Percentiles rank a stretch among this genome's conserved stretches.
Conservation (phyloP, 1,140 invertebrate species). For the Drosophila parabipectinata region DNA sequence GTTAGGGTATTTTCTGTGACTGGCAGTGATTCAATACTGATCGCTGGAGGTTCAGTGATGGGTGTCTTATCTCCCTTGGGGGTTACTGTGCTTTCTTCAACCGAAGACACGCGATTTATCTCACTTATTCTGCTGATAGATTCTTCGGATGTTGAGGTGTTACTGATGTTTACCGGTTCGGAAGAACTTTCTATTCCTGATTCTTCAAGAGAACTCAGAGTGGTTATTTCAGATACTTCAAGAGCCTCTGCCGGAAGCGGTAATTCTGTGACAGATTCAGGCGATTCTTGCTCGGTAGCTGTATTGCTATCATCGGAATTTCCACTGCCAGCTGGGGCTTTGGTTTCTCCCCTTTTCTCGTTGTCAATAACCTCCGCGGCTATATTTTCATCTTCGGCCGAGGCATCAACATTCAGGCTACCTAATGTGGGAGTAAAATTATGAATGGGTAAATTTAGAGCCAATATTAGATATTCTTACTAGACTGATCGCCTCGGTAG, state of each 20-base stretch:
- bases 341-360: slow-evolving; percentile 49
- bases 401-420: slow-evolving; percentile 39
- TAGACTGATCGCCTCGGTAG: slow-evolving; percentile 24
- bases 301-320: slow-evolving; percentile 58
- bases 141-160: slow-evolving; percentile 1
- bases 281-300: slow-evolving; percentile 59
- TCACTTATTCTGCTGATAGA: slow-evolving; percentile 10
- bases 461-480: slow-evolving; percentile 21
- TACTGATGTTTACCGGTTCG: slow-evolving; percentile 9
- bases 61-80: background rate
- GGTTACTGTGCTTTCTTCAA: slow-evolving; percentile 13
- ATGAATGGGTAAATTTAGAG: background rate
- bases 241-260: background rate
- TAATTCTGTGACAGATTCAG: slow-evolving; percentile 18
- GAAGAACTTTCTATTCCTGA: background rate
- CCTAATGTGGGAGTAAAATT: slow-evolving; percentile 7
- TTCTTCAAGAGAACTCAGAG: slow-evolving; percentile 1
- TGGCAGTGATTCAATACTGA: slow-evolving; percentile 8
- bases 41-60: slow-evolving; percentile 3
- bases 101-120: background rate
- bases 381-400: slow-evolving; percentile 58
- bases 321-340: slow-evolving; percentile 31
- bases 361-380: slow-evolving; percentile 67
- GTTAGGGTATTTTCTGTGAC: background rate
- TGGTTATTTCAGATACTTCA: slow-evolving; percentile 1